A percentile compares a stretch with the other conserved stretches of the same genome.
Conservation (phyloP, 2,113 vertebrate genomes). For the Phocoena sinus region DNA sequence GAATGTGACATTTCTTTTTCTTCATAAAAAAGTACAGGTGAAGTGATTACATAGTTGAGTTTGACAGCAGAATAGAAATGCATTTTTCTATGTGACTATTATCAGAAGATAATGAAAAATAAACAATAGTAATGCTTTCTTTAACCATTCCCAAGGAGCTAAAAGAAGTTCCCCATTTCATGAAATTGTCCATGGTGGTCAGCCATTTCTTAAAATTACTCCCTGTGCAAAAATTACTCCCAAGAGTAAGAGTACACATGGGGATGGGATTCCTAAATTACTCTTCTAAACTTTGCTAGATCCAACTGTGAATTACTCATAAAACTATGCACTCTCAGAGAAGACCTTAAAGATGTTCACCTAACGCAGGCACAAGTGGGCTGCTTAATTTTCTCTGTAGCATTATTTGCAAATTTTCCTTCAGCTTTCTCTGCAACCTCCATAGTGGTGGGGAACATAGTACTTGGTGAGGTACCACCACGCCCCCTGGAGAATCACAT, state of each 20-base stretch:
- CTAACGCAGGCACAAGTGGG: too few relatives aligned
- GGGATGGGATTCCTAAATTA: background rate
- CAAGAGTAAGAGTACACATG: background rate
- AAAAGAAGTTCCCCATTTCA: background rate
- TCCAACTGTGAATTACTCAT: background rate
- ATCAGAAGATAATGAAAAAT: slow-evolving; percentile 12
- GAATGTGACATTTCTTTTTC: background rate
- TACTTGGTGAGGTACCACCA: background rate
- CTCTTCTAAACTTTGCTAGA: background rate
- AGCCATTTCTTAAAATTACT: background rate
- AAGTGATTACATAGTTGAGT: background rate
- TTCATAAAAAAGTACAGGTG: background rate
- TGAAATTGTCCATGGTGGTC: background rate
- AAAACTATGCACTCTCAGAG: background rate
- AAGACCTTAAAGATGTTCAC: background rate
- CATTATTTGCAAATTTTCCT: background rate
- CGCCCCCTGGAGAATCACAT: rapidly evolving
- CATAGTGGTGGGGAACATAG: background rate
- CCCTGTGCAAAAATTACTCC: background rate
- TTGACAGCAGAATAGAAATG: background rate
- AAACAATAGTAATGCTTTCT: background rate
- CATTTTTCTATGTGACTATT: background rate
- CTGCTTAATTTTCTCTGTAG: background rate
- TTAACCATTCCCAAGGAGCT: background rate
- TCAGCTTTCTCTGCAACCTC: background rate